Evolutionary conservation across 1,140 invertebrate species (phyloP).

Genomic region (Anadara kagoshimensis): DNA sequence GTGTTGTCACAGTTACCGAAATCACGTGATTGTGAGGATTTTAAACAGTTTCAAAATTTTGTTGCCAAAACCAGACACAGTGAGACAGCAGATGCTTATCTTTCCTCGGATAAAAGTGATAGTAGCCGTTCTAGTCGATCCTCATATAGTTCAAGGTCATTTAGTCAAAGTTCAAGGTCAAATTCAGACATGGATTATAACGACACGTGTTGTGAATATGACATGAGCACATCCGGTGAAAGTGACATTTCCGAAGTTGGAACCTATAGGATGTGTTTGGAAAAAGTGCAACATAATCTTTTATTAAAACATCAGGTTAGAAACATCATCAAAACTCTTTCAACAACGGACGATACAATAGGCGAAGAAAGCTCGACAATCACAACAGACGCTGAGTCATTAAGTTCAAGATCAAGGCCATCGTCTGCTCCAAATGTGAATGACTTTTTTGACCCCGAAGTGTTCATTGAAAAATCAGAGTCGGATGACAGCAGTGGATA

Average conservation of each 20-base stretch:
- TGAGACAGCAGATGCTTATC: neutral
- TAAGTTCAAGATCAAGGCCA: constrained; percentile 50
- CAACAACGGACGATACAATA: constrained; percentile 20
- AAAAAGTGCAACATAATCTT: constrained; percentile 58
- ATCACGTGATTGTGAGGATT: constrained; percentile 12
- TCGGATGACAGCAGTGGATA: constrained; percentile 57
- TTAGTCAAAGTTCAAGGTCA: neutral
- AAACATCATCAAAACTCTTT: constrained; percentile 45
- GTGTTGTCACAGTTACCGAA: constrained; percentile 4
- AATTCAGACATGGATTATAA: constrained; percentile 35
- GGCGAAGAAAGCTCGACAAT: constrained; percentile 11
- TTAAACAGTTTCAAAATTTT: neutral
- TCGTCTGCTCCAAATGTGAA: constrained; percentile 38
- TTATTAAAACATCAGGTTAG: constrained; percentile 55
- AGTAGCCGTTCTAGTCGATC: neutral
- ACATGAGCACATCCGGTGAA: constrained; percentile 62
- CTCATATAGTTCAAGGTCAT: neutral
- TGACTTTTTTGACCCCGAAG: constrained; percentile 28
- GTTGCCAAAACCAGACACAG: neutral
- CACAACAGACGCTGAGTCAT: constrained; percentile 39
- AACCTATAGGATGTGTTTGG: constrained; percentile 54
- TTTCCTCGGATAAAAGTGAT: neutral
- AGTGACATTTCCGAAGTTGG: constrained; percentile 44
- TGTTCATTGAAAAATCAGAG: constrained; percentile 49
- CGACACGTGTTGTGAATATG: constrained; percentile 60